Conservation (phyloP, 2,797 vertebrate species). For the Muscicapa striata region DNA sequence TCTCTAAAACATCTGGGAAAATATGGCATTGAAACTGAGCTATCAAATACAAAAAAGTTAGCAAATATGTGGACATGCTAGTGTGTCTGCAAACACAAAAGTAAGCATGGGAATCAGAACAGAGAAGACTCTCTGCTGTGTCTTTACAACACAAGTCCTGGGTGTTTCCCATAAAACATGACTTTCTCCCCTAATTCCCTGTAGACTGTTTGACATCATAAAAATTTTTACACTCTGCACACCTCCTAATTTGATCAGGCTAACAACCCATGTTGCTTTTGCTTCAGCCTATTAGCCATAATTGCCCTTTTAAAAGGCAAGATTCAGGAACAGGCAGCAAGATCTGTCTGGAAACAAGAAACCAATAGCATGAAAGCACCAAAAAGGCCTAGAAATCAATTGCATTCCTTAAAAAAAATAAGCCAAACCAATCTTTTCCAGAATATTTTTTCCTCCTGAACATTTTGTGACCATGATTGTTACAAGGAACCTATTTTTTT, state of each 20-base stretch:
- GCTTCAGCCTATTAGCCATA: background rate
- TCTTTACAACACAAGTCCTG: background rate
- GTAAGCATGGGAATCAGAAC: background rate
- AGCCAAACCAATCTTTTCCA: background rate
- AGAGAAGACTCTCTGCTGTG: background rate
- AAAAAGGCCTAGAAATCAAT: constrained; percentile 20
- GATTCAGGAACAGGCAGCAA: background rate
- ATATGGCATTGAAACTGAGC: background rate
- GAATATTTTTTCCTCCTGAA: constrained; percentile 60
- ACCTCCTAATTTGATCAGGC: constrained; percentile 11
- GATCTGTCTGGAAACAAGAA: background rate
- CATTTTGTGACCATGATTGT: constrained; percentile 40
- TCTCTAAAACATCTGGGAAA: constrained; percentile 18
- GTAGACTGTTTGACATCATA: background rate
- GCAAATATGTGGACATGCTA: background rate
- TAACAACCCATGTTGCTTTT: background rate
- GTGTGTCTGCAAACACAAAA: background rate
- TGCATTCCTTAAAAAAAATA: background rate
- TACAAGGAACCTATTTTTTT: constrained; percentile 1
- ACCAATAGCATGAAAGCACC: background rate
- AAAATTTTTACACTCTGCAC: background rate
- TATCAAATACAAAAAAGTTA: background rate
- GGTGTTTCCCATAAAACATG: background rate
- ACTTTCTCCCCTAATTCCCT: background rate
- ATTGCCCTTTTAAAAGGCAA: background rate